Evolutionary conservation across 2,888 invertebrate species (phyloP).

Genomic region (Heliconius ethilla): DNA sequence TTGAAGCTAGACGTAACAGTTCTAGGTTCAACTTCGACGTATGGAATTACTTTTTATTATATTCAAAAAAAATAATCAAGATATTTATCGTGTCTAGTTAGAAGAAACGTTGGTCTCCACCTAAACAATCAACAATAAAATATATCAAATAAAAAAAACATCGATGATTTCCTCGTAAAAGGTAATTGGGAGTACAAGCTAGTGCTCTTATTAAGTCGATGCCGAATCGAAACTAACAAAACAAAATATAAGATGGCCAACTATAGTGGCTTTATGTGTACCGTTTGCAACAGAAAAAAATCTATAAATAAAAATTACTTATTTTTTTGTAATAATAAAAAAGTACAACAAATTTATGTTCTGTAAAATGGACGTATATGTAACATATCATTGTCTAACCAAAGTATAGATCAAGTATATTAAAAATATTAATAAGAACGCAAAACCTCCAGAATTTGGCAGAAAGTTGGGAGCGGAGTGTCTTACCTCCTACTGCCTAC

Average conservation of each 20-base stretch:
- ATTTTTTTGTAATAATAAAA: too few species aligned
- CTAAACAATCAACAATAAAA: neutral
- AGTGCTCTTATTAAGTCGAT: constrained; percentile 25
- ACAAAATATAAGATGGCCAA: constrained; percentile 19
- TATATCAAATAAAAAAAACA: neutral
- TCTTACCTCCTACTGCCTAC: too few species aligned
- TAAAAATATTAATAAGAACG: too few species aligned
- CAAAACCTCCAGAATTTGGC: too few species aligned
- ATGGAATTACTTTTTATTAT: too few species aligned
- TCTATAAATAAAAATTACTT: neutral
- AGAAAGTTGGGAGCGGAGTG: too few species aligned
- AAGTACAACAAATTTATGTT: too few species aligned
- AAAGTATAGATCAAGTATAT: neutral
- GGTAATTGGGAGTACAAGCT: constrained; percentile 17
- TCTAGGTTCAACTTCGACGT: too few species aligned
- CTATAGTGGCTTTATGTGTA: constrained; percentile 28
- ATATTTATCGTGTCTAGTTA: too few species aligned
- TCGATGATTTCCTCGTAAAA: constrained; percentile 13
- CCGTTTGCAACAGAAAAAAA: constrained; percentile 4
- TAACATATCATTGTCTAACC: neutral
- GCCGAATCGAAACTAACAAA: constrained; percentile 35
- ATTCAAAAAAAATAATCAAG: too few species aligned
- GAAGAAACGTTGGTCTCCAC: neutral
- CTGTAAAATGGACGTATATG: too few species aligned
- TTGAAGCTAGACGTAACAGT: too few species aligned